phyloP scores from a whole-genome alignment of 2,888 invertebrate genomes.

The Hemistola chrysoprasaria region DNA sequence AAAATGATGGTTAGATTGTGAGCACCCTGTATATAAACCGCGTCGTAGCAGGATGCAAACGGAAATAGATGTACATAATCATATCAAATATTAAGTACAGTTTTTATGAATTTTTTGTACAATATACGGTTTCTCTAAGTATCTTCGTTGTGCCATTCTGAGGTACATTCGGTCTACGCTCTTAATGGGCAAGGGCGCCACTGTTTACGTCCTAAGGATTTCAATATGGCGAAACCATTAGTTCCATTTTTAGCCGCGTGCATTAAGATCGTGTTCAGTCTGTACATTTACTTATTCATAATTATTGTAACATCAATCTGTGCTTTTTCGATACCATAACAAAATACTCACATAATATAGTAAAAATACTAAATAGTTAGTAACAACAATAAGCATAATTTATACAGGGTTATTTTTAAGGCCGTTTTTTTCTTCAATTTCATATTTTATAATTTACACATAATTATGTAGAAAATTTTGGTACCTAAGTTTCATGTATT shows the following conservation, averaged over 20 bases:
- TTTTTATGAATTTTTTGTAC: slow-evolving; percentile 65
- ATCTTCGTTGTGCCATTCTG: slow-evolving; percentile 75
- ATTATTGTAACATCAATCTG: slow-evolving; percentile 66
- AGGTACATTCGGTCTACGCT: too few species aligned
- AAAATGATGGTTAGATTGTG: too few species aligned
- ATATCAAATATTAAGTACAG: slow-evolving; percentile 78
- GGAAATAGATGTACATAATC: slow-evolving; percentile 67
- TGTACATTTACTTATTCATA: slow-evolving; percentile 71
- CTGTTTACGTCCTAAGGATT: too few species aligned
- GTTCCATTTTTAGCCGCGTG: too few species aligned
- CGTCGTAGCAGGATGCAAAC: slow-evolving; percentile 31
- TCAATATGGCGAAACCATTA: too few species aligned
- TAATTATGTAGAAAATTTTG: slow-evolving; percentile 17
- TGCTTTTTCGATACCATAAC: slow-evolving; percentile 68
- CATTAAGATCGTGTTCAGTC: too few species aligned
- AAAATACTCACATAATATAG: slow-evolving; percentile 74
- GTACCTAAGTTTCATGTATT: slow-evolving; percentile 21
- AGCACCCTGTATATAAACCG: too few species aligned
- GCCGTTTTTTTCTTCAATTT: slow-evolving; percentile 41
- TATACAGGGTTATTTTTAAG: slow-evolving; percentile 80
- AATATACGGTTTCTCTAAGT: slow-evolving; percentile 65
- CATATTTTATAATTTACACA: slow-evolving; percentile 27
- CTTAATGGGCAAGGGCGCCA: too few species aligned
- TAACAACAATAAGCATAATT: slow-evolving; percentile 78
- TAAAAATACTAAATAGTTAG: slow-evolving; percentile 68